Base-by-base conservation (phyloP, 2,797 vertebrate species). In the Carapus acus region DNA sequence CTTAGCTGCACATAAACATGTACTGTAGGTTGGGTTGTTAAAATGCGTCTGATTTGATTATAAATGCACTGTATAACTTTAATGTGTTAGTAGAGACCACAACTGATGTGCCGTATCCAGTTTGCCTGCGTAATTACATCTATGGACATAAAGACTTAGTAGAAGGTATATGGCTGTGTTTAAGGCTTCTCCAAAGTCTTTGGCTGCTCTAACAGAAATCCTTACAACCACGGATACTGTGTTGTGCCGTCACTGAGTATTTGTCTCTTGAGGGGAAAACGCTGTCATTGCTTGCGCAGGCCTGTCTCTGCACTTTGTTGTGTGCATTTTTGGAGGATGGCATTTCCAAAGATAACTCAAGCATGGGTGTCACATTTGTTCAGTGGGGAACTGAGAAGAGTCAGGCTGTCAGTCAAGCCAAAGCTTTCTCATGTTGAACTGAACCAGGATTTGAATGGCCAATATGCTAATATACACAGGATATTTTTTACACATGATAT, bases 161-260 rank as follows among this genome's bases (percentile, higher is more conserved):
- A 37, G 27, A 41, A 74, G 54, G 72, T 19, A 43, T 47, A 50
- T 21, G 22, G 43, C 39, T 38, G 15, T 24, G 23, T 19, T 59
- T 54, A 64, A 20, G 23, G 22, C 57, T 54, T 65, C 37, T 50
- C 51, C 63, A 52, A 59, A 55, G 69, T 69, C 54, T 73, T 27
- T 23, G 18, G 64, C 45, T 33, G 43, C 59, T 66, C 71, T 59
- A 65, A 18, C 55, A 54, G 51, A 39, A 62, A 79, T 49, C 18
- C 31, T 29, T 8, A 61, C 83, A 54, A 3, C 65, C 51, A 49
- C 67, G 58, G 79, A 64, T 45, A 77, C 74, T 2, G 55, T 68
- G 68, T 69, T 34, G 51, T 57, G 42, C 55, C 65, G 74, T 77
- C 74, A 46, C 45, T 16, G 51, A 31, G 40, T 65, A 49, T 31